Conservation (phyloP, 2,113 vertebrate species). For the Glareola pratincola region DNA sequence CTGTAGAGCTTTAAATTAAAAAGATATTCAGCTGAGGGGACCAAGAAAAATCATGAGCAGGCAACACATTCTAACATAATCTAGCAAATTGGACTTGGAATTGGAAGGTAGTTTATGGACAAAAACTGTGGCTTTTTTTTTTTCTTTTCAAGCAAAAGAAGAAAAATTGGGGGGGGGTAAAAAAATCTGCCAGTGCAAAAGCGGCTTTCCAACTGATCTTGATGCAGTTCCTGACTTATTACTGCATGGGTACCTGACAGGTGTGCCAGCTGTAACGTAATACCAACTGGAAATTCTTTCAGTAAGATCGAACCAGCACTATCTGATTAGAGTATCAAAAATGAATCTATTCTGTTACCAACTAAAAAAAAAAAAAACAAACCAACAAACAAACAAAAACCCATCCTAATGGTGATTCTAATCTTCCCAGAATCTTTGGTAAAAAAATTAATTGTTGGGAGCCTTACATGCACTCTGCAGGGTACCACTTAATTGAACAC, state of each 20-base stretch:
- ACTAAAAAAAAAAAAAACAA: not conserved
- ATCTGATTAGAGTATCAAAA: not conserved
- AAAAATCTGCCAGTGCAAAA: not conserved
- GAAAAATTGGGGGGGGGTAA: accelerated
- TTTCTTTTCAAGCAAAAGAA: not conserved
- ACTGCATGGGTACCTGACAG: not conserved
- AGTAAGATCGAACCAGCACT: not conserved
- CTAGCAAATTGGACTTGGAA: not conserved
- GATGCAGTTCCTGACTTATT: not conserved
- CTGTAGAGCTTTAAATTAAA: not conserved
- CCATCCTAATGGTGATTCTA: not conserved
- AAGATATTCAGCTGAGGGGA: not conserved
- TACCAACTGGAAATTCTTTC: not conserved
- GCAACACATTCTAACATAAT: not conserved
- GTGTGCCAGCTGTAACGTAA: not conserved
- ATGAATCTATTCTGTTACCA: not conserved
- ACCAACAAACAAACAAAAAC: too few relatives aligned
- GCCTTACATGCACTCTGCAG: not conserved
- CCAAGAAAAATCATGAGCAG: not conserved
- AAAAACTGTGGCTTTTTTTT: not conserved
- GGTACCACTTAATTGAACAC: not conserved
- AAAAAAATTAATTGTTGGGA: not conserved
- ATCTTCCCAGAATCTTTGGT: not conserved
- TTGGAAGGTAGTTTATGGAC: not conserved
- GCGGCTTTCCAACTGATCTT: not conserved